Conservation (phyloP, 2,113 vertebrate genomes). For the Ahaetulla prasina region DNA sequence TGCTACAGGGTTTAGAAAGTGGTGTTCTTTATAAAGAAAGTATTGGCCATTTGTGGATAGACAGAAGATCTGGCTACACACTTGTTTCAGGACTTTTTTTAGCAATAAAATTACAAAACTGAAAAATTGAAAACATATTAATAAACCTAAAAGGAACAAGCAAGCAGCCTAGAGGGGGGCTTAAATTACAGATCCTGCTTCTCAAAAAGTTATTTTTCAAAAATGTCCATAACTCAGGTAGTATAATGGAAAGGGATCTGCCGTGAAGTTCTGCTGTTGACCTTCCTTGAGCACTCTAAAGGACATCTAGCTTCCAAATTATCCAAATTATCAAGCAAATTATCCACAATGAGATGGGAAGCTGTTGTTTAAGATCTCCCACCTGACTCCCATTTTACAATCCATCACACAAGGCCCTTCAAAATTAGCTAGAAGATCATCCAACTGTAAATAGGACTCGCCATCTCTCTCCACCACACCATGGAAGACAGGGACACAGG, state of each 20-base stretch:
- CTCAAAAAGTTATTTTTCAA: background rate
- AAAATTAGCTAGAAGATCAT: conserved; percentile 86
- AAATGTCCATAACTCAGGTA: background rate
- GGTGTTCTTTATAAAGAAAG: background rate
- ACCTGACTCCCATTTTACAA: conserved; percentile 98
- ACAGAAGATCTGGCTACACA: background rate
- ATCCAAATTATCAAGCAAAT: background rate
- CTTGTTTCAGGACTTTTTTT: background rate
- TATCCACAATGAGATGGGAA: background rate
- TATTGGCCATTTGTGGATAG: background rate
- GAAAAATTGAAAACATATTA: background rate
- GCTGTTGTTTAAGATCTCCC: conserved; percentile 10
- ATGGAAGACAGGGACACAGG: conserved; percentile 84
- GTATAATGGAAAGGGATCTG: background rate
- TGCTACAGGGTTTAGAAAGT: background rate
- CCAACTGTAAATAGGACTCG: conserved; percentile 88
- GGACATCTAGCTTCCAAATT: background rate
- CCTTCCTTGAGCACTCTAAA: background rate
- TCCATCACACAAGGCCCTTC: conserved; percentile 93
- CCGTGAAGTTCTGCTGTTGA: background rate
- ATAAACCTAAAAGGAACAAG: background rate
- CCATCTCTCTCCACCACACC: conserved; percentile 88
- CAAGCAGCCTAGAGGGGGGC: background rate
- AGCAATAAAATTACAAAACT: background rate
- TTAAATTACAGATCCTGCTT: background rate